Evolutionary conservation across 2,888 invertebrate genomes (phyloP), one percentile per base, ranked within the genome.

Genomic region (Gortyna flavago): DNA sequence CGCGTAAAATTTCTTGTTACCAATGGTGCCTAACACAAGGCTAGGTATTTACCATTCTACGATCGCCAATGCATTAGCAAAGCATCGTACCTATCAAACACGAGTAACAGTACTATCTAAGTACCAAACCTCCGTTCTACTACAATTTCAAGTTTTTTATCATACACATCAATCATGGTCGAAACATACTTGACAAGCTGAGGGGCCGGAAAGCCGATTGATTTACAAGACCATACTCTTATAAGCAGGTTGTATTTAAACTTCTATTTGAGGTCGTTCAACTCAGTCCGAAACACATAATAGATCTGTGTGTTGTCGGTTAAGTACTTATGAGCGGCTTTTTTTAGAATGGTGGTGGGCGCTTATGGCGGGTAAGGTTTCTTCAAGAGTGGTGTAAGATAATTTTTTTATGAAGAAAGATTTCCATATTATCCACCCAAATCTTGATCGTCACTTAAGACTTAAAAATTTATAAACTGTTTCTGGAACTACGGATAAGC

Each of bases 231-330:
- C 79, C 84, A 35, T 54, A 64, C 75, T 89, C 72, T 84, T 85
- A 86, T 80, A 87, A 89, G 86, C 88, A 87, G 88, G 88, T 88
- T 89, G 80, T 88, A 88, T 87, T 84, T 75, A 85, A 81, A 89
- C 84, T 81, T 75, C 69, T 77, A 80, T 76, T 59, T 41, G 70
- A 70, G 88, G 88, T 88, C 79, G 72, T 73, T 82, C 79, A 85
- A 84, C 88, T 8, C n/a, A n/a, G 57, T 5, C 1, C 29, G 72
- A 48, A 80, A 76, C 59, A 83, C 57, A 77, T 85, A 77, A 85
- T 85, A 86, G 74, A 41, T 79, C 51, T 72, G 62, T 72, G 59
- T 59, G 59, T 64, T 74, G 79, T 75, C 41, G 72, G 79, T 35
- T 85, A 83, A 79, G 79, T 38, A 67, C n/a, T 35, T 29, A 35